phyloP scores from a whole-genome alignment of 2,113 vertebrate genomes.

The Craseonycteris thonglongyai region DNA sequence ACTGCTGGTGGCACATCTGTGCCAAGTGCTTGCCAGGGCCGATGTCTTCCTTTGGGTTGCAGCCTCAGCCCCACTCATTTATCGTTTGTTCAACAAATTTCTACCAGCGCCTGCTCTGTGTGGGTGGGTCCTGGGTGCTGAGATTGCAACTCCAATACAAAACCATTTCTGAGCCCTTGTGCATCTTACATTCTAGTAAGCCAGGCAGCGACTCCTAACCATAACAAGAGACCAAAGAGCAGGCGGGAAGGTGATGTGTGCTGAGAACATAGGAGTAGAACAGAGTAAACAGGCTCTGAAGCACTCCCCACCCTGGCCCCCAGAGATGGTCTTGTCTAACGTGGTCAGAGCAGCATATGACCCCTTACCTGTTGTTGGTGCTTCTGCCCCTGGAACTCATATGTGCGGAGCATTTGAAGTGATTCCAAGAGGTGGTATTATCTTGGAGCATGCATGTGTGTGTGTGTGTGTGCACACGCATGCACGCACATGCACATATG shows the following conservation, averaged over 20 bases:
- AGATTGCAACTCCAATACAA: not conserved
- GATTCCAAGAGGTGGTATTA: not conserved
- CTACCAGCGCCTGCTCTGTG: not conserved
- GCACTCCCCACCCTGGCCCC: fast-evolving
- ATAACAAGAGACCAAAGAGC: not conserved
- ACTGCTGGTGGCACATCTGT: fast-evolving
- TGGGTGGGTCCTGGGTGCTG: not conserved
- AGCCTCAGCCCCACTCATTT: not conserved
- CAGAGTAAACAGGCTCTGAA: not conserved
- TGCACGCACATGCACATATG: too few relatives aligned
- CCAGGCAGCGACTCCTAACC: not conserved
- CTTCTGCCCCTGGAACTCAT: not conserved
- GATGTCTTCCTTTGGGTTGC: not conserved
- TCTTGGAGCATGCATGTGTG: too few relatives aligned
- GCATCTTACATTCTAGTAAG: not conserved
- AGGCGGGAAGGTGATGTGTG: not conserved
- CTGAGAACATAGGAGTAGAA: not conserved
- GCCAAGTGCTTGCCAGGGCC: not conserved
- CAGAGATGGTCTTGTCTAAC: not conserved
- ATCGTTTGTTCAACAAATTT: not conserved
- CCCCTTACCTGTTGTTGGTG: not conserved
- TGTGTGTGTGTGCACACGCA: not conserved
- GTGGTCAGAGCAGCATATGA: not conserved
- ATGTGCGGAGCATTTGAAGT: not conserved
- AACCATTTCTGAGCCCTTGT: not conserved